Base-by-base conservation (phyloP, 2,113 vertebrate genomes). In the Ranitomeya variabilis region DNA sequence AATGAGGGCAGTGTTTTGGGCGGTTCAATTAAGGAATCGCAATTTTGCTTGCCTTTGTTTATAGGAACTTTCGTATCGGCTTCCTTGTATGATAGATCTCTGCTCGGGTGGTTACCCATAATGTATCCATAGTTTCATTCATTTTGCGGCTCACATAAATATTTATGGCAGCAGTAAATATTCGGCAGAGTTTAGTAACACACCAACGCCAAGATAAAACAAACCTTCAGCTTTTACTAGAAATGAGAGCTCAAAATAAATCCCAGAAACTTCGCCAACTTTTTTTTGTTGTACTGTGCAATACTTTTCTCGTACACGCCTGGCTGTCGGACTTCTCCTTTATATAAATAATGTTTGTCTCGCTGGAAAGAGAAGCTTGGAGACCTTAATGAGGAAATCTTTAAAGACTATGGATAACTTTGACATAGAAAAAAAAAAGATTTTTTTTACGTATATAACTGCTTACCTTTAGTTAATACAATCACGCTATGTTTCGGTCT, bases 151-250 rank as follows among this genome's bases (percentile, higher is more conserved):
- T 23, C 26, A n/a, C 13, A 66, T 77, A 89, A 89, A 89, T 84
- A 78, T 89, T 89, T 84, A 83, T 37, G 8, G 21, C 26, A 15
- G 60, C 12, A 78, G n/a, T 88, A 89, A 89, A 89, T 89, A 89
- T 83, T 77, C 60, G 21, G 12, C 80, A 84, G 37, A 18, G 26
- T 67, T 45, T 88, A 77, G 57, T 74, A 54, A 62, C 45, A 66
- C 81, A 16, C 54, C 64, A 37, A 79, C 76, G 71, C 71, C 81
- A 84, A 79, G 52, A 78, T 84, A 74, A 74, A 83, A 88, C 80
- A 88, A 88, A 83, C 23, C 11, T 19, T 73, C 16, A 62, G 67
- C 79, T 81, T 74, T 88, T 82, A 74, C 62, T 64, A 67, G 51
- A 87, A 69, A 19, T 16, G 67, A 62, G 37, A 62, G 54, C 26